Evolutionary conservation across 2,113 vertebrate species (phyloP).

Genomic region (Trematocara macrostoma): DNA sequence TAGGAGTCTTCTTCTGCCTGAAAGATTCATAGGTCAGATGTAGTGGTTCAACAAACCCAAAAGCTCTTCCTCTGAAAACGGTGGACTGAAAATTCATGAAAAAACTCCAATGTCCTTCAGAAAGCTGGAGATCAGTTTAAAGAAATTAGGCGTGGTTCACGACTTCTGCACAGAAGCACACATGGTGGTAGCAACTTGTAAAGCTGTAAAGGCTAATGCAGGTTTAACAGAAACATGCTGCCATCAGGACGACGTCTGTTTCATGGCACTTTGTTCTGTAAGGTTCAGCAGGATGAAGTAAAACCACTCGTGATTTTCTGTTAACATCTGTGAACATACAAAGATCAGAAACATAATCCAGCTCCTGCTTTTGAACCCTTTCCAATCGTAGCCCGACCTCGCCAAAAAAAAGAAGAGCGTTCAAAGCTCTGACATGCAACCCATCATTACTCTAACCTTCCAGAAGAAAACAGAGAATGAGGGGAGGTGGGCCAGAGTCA

Average conservation of each 20-base stretch:
- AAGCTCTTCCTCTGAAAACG: not conserved
- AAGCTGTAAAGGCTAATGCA: not conserved
- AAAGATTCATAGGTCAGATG: not conserved
- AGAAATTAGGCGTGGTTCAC: not conserved
- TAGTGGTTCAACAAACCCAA: not conserved
- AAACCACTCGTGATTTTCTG: not conserved
- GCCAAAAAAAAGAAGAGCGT: not conserved
- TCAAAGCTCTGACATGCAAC: not conserved
- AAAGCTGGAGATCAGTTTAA: not conserved
- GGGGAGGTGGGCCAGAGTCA: not conserved
- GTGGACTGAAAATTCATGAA: not conserved
- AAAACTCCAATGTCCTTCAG: no score
- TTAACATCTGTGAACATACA: not conserved
- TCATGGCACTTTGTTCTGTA: not conserved
- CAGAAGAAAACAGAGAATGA: not conserved
- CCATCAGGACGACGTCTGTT: not conserved
- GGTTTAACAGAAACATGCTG: not conserved
- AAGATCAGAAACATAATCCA: fast-evolving
- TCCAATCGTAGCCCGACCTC: not conserved
- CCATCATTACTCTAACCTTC: not conserved
- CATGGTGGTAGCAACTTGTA: not conserved
- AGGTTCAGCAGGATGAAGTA: not conserved
- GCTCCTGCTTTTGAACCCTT: not conserved
- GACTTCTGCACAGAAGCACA: not conserved
- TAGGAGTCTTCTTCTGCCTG: not conserved